phyloP scores from a whole-genome alignment of 1,140 invertebrate species.

The Delia radicum region DNA sequence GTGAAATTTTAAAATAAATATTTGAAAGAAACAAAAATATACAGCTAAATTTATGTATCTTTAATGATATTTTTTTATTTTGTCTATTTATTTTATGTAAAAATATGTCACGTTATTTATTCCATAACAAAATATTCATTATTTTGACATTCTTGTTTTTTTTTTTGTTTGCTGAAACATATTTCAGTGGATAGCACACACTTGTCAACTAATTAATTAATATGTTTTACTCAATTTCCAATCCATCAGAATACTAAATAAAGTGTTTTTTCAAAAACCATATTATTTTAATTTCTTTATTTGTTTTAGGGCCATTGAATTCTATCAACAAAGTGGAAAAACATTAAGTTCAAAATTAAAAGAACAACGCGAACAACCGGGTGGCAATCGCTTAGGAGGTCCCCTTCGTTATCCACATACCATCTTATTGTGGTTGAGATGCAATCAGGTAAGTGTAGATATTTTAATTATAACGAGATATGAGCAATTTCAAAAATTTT shows the following conservation, averaged over 20 bases:
- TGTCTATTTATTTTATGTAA: slow-evolving; percentile 2
- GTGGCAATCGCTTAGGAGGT: slow-evolving; percentile 68
- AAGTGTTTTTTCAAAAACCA: too few species aligned
- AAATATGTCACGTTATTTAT: background rate
- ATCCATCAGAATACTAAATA: too few species aligned
- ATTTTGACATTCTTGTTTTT: background rate
- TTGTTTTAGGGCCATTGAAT: slow-evolving; percentile 68
- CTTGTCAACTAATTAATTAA: background rate
- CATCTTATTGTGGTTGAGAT: slow-evolving; percentile 80
- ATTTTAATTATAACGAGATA: too few species aligned
- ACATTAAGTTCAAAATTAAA: slow-evolving; percentile 71
- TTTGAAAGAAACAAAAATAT: background rate
- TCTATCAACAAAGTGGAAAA: slow-evolving; percentile 66
- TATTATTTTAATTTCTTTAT: too few species aligned
- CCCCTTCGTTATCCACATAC: slow-evolving; percentile 69
- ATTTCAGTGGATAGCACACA: background rate
- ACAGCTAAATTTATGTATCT: background rate
- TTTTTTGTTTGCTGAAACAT: too few species aligned
- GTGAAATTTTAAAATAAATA: background rate
- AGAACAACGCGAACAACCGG: slow-evolving; percentile 68
- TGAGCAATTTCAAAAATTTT: too few species aligned
- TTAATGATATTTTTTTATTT: background rate
- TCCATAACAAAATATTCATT: background rate
- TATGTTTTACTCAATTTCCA: background rate
- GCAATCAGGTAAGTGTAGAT: slow-evolving; percentile 71